A percentile compares a stretch with the other conserved stretches of the same genome.
Evolutionary conservation across 2,113 vertebrate species (phyloP).

Genomic region (Lagopus muta): DNA sequence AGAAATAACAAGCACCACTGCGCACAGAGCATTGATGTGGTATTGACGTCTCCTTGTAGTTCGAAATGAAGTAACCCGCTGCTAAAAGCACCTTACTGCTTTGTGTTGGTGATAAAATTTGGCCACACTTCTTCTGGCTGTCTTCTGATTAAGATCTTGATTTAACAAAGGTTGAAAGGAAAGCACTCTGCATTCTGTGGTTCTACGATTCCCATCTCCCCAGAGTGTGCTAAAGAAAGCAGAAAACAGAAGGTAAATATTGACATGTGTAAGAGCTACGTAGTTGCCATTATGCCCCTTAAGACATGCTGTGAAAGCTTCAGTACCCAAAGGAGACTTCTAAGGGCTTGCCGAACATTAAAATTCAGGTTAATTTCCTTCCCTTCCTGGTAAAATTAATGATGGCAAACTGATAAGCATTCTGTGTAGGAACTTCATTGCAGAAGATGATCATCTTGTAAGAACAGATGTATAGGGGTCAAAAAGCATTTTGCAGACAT

Average conservation of each 20-base stretch:
- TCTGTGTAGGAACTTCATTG: background rate
- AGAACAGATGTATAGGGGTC: background rate
- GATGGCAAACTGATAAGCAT: background rate
- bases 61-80: constrained; percentile 1
- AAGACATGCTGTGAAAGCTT: background rate
- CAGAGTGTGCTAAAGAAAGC: constrained; percentile 20
- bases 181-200: background rate
- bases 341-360: background rate
- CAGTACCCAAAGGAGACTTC: constrained; percentile 6
- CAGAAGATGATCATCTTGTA: background rate
- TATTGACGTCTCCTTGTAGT: background rate
- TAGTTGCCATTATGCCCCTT: background rate
- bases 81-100: background rate
- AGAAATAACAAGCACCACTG: background rate
- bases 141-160: constrained; percentile 20
- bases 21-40: background rate
- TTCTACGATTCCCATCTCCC: background rate
- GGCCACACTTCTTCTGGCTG: constrained; percentile 14
- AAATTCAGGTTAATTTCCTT: constrained; percentile 41
- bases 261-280: constrained; percentile 15
- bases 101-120: background rate
- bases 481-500: background rate
- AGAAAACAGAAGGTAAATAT: constrained; percentile 18
- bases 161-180: constrained; percentile 7
- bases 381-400: constrained; percentile 1